Evolutionary conservation across 1,140 invertebrate genomes (phyloP), one percentile per base, ranked within the genome.

Genomic region (Odontomachus brunneus): DNA sequence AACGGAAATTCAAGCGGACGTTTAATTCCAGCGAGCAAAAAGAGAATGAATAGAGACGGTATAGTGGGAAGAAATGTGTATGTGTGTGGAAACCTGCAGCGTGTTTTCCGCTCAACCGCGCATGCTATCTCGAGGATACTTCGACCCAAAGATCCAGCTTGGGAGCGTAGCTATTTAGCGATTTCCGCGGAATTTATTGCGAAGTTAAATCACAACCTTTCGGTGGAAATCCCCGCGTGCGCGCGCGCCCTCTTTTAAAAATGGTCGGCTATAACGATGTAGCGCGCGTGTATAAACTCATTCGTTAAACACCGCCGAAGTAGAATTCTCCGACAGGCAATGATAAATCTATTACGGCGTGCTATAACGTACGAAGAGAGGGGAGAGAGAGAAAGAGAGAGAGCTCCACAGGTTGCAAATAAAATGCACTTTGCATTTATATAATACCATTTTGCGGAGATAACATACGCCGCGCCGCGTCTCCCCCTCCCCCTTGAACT

Each of bases 11-110:
- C 75, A 57, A 57, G 65, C 33, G 65, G 75, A 80, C 75, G 53
- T 80, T 80, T 80, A 80, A 80, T 80, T 80, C 75, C 75, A 71
- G 65, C 65, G 14, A 48, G 65, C 75, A 80, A 80, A 80, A 80
- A 80, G 75, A 80, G 51, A 65, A 80, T 80, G 65, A 80, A 80
- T 80, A 57, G 75, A 71, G 75, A 71, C 24, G 51, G 24, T 80
- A 59, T 29, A 78, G 22, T 19, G 24, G 65, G 24, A 71, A 48
- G 62, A 76, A 76, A 55, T 65, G 15, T 29, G 3, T 66, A 19
- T n/a, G 11, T 51, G 9, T 51, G 2, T 44, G 17, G 38, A 63
- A 82, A 65, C 59, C 71, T 65, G 73, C 72, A 76, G 55, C 49
- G 24, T 76, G 51, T 82, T 82, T 76, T 76, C 72, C 60, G 72